Conservation (phyloP, 2,797 vertebrate genomes). For the Pelodytes ibericus region DNA sequence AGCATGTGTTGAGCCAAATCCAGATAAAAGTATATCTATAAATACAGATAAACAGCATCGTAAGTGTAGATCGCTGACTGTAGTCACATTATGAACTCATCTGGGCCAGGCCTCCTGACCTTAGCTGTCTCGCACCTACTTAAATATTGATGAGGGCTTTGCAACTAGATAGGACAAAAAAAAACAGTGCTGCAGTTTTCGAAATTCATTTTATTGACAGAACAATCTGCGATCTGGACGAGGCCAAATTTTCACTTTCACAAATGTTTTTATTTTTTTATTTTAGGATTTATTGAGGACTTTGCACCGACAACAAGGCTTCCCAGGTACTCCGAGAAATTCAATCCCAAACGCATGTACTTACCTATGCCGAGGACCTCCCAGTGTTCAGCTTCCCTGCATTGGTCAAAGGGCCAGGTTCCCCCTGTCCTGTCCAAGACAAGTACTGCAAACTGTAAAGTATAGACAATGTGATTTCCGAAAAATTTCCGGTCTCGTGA, state of each 20-base stretch:
- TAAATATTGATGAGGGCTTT: constrained; percentile 67
- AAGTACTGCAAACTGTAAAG: too few relatives aligned
- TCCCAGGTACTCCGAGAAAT: neutral
- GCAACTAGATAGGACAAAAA: constrained; percentile 60
- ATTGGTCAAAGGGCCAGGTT: too few relatives aligned
- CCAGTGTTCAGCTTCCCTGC: neutral
- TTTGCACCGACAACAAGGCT: neutral
- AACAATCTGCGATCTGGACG: constrained; percentile 56
- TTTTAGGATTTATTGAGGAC: too few relatives aligned
- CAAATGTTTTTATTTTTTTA: too few relatives aligned
- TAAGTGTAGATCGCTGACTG: neutral
- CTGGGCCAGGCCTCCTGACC: constrained; percentile 62
- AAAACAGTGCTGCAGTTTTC: constrained; percentile 61
- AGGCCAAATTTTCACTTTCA: constrained; percentile 30
- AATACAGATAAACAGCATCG: neutral
- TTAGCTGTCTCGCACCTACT: constrained; percentile 58
- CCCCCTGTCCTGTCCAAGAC: too few relatives aligned
- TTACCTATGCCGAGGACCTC: neutral
- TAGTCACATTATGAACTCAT: constrained; percentile 51
- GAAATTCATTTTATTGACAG: constrained; percentile 69
- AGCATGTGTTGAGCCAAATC: too few relatives aligned
- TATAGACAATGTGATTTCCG: too few relatives aligned
- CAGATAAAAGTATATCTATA: too few relatives aligned
- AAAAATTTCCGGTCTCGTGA: too few relatives aligned
- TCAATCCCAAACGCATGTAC: neutral